Conservation (phyloP, 1,140 invertebrate genomes). For the Drosophila pseudoobscura region DNA sequence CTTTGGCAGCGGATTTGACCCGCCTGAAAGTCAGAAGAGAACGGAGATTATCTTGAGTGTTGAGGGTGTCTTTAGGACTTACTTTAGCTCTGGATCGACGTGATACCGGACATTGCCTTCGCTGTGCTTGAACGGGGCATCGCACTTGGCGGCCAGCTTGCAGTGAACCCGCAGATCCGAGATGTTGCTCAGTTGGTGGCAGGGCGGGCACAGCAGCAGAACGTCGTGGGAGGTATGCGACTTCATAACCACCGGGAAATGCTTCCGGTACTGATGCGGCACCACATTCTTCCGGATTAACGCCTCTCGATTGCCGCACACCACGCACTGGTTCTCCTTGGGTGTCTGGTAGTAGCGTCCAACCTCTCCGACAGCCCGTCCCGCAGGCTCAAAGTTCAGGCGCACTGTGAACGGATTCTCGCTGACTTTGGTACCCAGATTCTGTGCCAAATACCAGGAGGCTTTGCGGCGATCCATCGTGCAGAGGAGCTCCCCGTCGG, state of each 20-base stretch:
- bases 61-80: background rate
- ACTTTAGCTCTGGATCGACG: conserved; percentile 76
- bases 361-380: conserved; percentile 88
- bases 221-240: conserved; percentile 93
- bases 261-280: conserved; percentile 92
- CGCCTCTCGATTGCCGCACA: conserved; percentile 89
- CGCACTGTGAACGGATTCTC: conserved; percentile 90
- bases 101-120: conserved; percentile 64
- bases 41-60: background rate
- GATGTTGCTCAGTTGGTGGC: conserved; percentile 90
- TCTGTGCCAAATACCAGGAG: conserved; percentile 90
- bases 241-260: conserved; percentile 92
- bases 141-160: conserved; percentile 86
- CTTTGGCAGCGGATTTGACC: conserved; percentile 88
- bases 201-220: conserved; percentile 89
- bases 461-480: conserved; percentile 93
- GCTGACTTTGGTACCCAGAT: conserved; percentile 86
- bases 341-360: conserved; percentile 89
- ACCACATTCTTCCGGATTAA: conserved; percentile 93
- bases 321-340: conserved; percentile 93
- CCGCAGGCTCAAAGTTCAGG: conserved; percentile 92
- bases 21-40: conserved; percentile 83
- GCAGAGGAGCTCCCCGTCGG: conserved; percentile 91
- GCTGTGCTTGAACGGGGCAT: conserved; percentile 85
- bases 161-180: conserved; percentile 87